These are phyloP conservation scores for Theretra japonica DNA, from an alignment of 2,888 invertebrate species.

Conservation along the genomic window DNA sequence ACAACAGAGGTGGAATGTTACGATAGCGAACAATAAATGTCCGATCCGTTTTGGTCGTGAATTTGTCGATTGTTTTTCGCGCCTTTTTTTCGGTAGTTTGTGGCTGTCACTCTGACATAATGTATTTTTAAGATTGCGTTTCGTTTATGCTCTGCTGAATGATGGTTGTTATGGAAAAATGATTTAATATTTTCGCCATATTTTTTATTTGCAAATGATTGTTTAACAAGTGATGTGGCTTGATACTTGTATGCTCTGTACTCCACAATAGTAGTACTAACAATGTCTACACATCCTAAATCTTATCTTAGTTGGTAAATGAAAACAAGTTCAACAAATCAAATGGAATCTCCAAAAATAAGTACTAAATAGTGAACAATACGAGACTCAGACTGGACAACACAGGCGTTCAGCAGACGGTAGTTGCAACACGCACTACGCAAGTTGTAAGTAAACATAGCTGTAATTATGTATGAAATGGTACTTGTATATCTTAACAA, in stretches of 20 bases:
- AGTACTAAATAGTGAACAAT: background rate
- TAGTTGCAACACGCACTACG: no score
- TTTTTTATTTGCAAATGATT: background rate
- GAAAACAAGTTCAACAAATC: no score
- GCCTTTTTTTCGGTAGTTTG: conserved; percentile 74
- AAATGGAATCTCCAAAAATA: background rate
- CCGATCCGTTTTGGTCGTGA: conserved; percentile 75
- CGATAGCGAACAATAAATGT: conserved; percentile 83
- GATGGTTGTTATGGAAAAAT: conserved; percentile 40
- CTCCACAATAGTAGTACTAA: no score
- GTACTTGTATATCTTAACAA: no score
- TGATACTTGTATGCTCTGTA: no score
- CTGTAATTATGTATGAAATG: no score
- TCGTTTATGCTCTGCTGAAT: conserved; percentile 37
- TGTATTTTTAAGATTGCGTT: conserved; percentile 51
- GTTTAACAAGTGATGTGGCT: background rate
- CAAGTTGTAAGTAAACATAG: no score
- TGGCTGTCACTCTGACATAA: conserved; percentile 72
- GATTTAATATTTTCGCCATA: background rate
- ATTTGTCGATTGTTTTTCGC: conserved; percentile 79
- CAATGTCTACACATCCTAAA: no score
- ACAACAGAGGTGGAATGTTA: conserved; percentile 82
- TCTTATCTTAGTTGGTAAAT: no score
- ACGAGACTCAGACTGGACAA: no score
- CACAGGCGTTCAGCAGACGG: no score